Evolutionary conservation across 2,888 invertebrate genomes (phyloP).

Genomic region (Oconnorella tubifera): DNA sequence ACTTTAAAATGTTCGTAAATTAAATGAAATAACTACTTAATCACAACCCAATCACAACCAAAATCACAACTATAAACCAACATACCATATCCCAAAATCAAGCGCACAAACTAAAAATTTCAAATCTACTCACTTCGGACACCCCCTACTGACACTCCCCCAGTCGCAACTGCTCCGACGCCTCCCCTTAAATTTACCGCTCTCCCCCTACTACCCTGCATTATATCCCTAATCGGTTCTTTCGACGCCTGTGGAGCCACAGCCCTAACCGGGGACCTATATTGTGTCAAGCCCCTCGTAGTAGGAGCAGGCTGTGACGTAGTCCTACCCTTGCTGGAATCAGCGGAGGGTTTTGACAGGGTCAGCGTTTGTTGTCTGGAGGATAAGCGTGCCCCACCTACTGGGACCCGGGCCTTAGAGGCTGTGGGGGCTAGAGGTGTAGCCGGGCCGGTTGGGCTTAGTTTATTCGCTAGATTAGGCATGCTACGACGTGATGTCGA

Average conservation of each 20-base stretch:
- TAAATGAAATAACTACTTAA: too few relatives aligned
- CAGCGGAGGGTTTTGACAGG: not conserved
- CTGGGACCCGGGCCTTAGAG: not conserved
- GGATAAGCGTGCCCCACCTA: not conserved
- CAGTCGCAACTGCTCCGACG: too few relatives aligned
- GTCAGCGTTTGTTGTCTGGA: slow-evolving; percentile 6
- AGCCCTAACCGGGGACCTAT: slow-evolving; percentile 4
- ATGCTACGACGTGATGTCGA: not conserved
- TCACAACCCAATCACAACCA: too few relatives aligned
- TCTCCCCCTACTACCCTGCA: too few relatives aligned
- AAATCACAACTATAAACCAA: too few relatives aligned
- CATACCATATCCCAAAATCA: too few relatives aligned
- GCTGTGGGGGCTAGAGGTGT: not conserved
- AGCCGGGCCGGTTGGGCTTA: not conserved
- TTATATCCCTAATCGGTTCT: too few relatives aligned
- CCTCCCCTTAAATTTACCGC: too few relatives aligned
- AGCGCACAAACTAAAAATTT: too few relatives aligned
- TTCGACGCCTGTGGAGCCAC: not conserved
- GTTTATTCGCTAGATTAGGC: slow-evolving; percentile 3
- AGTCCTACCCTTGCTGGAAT: not conserved
- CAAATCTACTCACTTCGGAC: too few relatives aligned
- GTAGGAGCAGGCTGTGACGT: not conserved
- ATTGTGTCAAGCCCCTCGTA: not conserved
- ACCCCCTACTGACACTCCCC: too few relatives aligned
- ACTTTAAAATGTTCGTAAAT: too few relatives aligned